Evolutionary conservation across 1,140 invertebrate species (phyloP).

Genomic region (Drosophila varians): DNA sequence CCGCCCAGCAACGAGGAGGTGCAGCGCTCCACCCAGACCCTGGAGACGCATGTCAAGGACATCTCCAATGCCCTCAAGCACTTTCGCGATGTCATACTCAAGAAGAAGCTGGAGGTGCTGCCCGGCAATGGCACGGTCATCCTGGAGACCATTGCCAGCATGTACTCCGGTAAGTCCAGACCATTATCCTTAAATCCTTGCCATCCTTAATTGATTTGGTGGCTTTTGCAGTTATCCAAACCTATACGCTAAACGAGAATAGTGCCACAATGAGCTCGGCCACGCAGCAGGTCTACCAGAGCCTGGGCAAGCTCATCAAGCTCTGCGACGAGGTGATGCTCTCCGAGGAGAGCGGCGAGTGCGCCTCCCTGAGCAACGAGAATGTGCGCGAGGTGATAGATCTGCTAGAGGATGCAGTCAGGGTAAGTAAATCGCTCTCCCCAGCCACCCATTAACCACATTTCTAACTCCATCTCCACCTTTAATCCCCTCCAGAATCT

Average conservation of each 20-base stretch:
- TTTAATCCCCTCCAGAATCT: slow-evolving; percentile 84
- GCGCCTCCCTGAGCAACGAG: slow-evolving; percentile 87
- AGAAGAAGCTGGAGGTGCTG: slow-evolving; percentile 95
- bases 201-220: background rate
- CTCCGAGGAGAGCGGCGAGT: slow-evolving; percentile 85
- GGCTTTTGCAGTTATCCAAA: slow-evolving; percentile 84
- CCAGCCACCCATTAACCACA: too few species aligned
- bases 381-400: slow-evolving; percentile 92
- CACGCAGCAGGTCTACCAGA: slow-evolving; percentile 93
- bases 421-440: too few species aligned
- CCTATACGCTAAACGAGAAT: slow-evolving; percentile 88
- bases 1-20: slow-evolving; percentile 85
- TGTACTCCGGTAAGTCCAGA: slow-evolving; percentile 88
- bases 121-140: slow-evolving; percentile 96
- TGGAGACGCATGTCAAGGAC: slow-evolving; percentile 87
- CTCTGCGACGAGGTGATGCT: slow-evolving; percentile 95
- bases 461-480: too few species aligned
- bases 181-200: background rate
- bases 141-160: slow-evolving; percentile 94
- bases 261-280: slow-evolving; percentile 88
- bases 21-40: slow-evolving; percentile 85
- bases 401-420: slow-evolving; percentile 91
- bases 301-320: slow-evolving; percentile 93
- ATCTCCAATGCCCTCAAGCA: slow-evolving; percentile 91
- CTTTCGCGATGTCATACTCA: slow-evolving; percentile 95